phyloP scores from a whole-genome alignment of 2,113 vertebrate genomes.

The Zapus hudsonius region DNA sequence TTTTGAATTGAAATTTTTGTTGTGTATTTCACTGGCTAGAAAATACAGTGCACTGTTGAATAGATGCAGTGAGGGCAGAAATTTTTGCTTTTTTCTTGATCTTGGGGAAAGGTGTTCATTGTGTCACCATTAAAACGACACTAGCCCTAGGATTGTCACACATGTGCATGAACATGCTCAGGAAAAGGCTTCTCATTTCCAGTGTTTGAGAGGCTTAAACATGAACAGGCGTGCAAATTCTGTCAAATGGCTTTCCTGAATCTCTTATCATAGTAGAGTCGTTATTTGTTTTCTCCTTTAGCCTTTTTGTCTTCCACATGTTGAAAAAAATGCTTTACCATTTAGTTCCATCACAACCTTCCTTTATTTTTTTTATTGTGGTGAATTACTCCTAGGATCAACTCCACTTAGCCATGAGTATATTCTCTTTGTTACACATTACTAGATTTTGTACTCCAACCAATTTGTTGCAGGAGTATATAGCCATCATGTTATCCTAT shows the following conservation, averaged over 20 bases:
- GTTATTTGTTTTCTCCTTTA: neutral
- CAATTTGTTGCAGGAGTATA: neutral
- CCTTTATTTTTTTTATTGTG: neutral
- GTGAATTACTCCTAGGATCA: neutral
- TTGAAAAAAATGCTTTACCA: neutral
- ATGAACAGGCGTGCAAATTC: neutral
- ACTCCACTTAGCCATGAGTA: neutral
- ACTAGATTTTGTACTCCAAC: neutral
- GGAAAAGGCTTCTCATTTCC: neutral
- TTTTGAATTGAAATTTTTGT: neutral
- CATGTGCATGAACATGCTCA: neutral
- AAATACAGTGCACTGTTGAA: neutral
- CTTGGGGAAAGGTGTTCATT: neutral
- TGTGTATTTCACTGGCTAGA: neutral
- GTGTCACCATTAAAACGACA: neutral
- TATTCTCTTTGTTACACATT: neutral
- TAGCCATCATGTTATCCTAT: neutral
- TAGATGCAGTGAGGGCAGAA: neutral
- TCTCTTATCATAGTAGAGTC: neutral
- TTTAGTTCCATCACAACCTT: neutral
- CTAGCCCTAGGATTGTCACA: neutral
- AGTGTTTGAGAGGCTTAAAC: neutral
- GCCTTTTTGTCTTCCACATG: neutral
- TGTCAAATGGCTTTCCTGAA: neutral
- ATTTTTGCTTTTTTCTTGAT: neutral